Evolutionary conservation across 2,113 vertebrate species (phyloP).

Genomic region (Myotis yumanensis): DNA sequence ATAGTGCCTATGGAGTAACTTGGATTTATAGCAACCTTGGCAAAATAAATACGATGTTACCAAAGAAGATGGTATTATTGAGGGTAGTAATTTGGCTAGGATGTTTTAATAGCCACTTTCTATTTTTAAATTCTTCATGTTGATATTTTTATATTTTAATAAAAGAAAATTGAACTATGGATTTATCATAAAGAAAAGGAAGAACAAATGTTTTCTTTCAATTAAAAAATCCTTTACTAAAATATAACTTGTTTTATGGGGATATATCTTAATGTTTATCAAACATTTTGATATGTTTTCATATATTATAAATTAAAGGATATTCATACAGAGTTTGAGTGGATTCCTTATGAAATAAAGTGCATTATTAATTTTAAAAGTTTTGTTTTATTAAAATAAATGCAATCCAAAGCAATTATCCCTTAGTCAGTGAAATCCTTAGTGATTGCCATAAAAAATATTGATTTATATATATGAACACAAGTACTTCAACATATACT

Average conservation of each 20-base stretch:
- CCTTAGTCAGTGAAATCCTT: not conserved
- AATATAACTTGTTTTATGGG: conserved; percentile 17
- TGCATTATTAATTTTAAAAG: not conserved
- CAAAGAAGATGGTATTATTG: not conserved
- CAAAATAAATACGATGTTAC: not conserved
- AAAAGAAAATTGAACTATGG: not conserved
- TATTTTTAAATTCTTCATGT: conserved; percentile 13
- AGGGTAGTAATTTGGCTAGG: not conserved
- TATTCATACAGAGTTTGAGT: not conserved
- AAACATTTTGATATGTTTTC: not conserved
- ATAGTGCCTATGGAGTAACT: not conserved
- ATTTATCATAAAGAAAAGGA: not conserved
- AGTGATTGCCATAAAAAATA: not conserved
- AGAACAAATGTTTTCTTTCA: not conserved
- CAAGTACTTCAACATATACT: not conserved
- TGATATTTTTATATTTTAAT: conserved; percentile 43
- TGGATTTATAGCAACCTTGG: not conserved
- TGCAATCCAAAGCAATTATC: not conserved
- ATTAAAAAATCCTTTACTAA: not conserved
- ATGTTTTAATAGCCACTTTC: conserved; percentile 1
- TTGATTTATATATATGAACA: not conserved
- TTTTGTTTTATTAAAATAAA: conserved; percentile 37
- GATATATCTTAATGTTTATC: not conserved
- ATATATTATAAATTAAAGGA: not conserved
- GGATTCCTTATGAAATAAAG: not conserved